Evolutionary conservation across 2,113 vertebrate genomes (phyloP), one percentile per base, ranked within the genome.

Genomic region (Mustelus asterias): DNA sequence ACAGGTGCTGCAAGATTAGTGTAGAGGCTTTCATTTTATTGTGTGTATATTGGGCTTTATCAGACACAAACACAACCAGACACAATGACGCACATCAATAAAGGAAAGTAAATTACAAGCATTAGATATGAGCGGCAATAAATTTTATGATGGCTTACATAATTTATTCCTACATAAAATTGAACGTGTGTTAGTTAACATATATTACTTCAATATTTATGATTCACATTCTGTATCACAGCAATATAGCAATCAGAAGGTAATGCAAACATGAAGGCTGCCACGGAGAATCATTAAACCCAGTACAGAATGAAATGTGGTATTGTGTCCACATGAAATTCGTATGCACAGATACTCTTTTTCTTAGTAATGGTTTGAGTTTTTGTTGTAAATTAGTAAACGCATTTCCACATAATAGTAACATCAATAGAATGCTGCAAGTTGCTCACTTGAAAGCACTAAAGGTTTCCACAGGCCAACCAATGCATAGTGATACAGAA

Each of bases 111-210:
- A 63, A 63, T 58, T n/a, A 33, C 33, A 18, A 63, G 26, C 26
- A 92, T 54, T 92, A 18, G 33, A 60, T 13, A n/a, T 63, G 14
- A 63, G 58, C 33, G n/a, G 9, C 1, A 92, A 92, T 33, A 92
- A 33, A 92, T 92, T 63, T 90, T 33, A n/a, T 14, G 63, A 92
- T 92, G 44, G 7, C 2, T 63, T 63, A 29, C 33, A 16, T 60
- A 92, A 92, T 63, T 63, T 63, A 60, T 92, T 92, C 58, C 58
- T n/a, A n/a, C 54, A 92, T 63, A 92, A 92, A 92, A 33, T 63
- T 54, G 86, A 54, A 54, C 22, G 67, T 69, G 22, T 70, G 70
- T 44, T 41, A 72, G 41, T 94, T 69, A 70, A 26, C 44, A 94
- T 70, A 70, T 94, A 48, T 94, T 67, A 69, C 22, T 48, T 44